These are phyloP conservation scores for Oryzias dopingdopingensis DNA, from an alignment of 2,797 vertebrate genomes.

Conservation along the genomic window DNA sequence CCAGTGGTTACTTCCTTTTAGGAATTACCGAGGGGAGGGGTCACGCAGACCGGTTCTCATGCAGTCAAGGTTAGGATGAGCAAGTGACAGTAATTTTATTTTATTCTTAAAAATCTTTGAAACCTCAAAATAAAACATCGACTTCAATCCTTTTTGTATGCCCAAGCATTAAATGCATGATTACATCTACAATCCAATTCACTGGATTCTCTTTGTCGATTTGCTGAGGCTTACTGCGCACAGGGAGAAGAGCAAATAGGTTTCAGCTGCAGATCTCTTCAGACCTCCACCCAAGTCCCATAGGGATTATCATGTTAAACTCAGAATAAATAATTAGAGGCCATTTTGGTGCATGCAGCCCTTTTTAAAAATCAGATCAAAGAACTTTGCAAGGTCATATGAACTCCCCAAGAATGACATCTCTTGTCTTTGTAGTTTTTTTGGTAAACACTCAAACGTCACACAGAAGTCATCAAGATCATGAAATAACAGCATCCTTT, in stretches of 20 bases:
- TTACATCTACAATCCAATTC: conserved; percentile 39
- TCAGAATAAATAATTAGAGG: conserved; percentile 71
- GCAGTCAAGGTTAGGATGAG: too few species aligned
- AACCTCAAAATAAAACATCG: conserved; percentile 16
- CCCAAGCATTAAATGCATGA: conserved; percentile 23
- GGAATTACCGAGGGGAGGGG: conserved; percentile 19
- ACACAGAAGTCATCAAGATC: conserved; percentile 21
- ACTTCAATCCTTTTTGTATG: conserved; percentile 17
- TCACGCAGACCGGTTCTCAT: too few species aligned
- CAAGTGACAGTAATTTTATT: too few species aligned
- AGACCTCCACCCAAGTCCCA: conserved; percentile 48
- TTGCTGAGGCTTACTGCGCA: conserved; percentile 10
- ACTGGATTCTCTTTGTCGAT: conserved; percentile 32
- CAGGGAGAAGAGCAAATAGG: conserved; percentile 43
- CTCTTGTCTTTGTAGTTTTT: conserved; percentile 31
- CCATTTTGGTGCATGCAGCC: conserved; percentile 52
- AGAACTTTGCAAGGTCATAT: conserved; percentile 24
- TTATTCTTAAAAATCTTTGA: neutral
- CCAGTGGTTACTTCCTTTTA: conserved; percentile 23
- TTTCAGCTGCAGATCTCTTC: conserved; percentile 49
- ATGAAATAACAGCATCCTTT: conserved; percentile 10
- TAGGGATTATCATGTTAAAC: conserved; percentile 57
- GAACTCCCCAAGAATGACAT: conserved; percentile 9
- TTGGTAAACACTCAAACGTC: conserved; percentile 23
- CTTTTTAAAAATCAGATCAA: conserved; percentile 58